Conservation (phyloP, 1,140 invertebrate species). For the Calephelis nemesis region DNA sequence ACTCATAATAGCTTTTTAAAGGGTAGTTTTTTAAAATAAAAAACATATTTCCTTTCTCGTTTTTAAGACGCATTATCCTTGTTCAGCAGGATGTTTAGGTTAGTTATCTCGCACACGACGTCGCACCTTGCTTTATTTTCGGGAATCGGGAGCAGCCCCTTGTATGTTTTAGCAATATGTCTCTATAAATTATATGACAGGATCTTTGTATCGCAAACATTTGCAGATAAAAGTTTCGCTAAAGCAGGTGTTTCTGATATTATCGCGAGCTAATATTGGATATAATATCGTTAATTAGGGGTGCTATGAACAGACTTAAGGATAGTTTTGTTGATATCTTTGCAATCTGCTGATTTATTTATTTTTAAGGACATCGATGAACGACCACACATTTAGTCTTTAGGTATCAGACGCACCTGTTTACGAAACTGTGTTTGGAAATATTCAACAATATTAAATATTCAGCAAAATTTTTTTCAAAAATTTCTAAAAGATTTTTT, state of each 20-base stretch:
- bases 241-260: constrained; percentile 59
- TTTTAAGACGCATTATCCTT: constrained; percentile 58
- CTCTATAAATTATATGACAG: constrained; percentile 66
- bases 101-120: constrained; percentile 73
- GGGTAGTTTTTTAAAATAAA: constrained; percentile 60
- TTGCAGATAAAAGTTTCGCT: constrained; percentile 62
- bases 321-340: constrained; percentile 31
- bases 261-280: constrained; percentile 58
- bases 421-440: not conserved
- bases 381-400: constrained; percentile 1
- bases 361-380: not conserved
- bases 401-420: not conserved
- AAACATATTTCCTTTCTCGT: constrained; percentile 51
- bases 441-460: too few relatives aligned
- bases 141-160: constrained; percentile 42
- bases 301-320: constrained; percentile 23
- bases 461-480: too few relatives aligned
- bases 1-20: constrained; percentile 22
- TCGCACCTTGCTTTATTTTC: constrained; percentile 58
- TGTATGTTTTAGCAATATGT: constrained; percentile 43
- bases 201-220: constrained; percentile 59
- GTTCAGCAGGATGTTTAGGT: constrained; percentile 68
- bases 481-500: too few relatives aligned
- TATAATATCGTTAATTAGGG: constrained; percentile 54
- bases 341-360: constrained; percentile 13